These are phyloP conservation scores for Helostoma temminkii DNA, from an alignment of 2,797 vertebrate species.

Conservation along the genomic window DNA sequence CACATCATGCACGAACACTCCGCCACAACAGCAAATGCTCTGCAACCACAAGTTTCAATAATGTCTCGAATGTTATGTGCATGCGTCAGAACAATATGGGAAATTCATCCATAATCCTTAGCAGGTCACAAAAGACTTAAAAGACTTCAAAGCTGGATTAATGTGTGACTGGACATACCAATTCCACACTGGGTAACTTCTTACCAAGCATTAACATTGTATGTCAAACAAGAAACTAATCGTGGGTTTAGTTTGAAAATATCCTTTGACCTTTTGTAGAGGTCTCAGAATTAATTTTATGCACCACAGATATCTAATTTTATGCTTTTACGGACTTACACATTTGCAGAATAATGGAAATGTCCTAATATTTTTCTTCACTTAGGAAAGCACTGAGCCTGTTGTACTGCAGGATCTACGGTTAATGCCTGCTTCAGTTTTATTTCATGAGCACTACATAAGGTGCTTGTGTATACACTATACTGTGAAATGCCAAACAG, in stretches of 20 bases:
- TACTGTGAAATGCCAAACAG: conserved; percentile 29
- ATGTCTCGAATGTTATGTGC: conserved; percentile 59
- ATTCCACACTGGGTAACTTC: conserved; percentile 79
- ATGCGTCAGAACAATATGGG: conserved; percentile 67
- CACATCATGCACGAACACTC: conserved; percentile 32
- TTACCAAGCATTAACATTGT: conserved; percentile 75
- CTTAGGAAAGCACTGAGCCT: conserved; percentile 57
- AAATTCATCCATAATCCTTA: conserved; percentile 74
- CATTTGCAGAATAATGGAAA: conserved; percentile 80
- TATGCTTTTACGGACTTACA: conserved; percentile 81
- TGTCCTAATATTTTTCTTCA: conserved; percentile 69
- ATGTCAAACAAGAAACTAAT: conserved; percentile 82
- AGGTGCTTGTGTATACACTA: conserved; percentile 40
- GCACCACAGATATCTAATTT: conserved; percentile 83
- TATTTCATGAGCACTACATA: conserved; percentile 40
- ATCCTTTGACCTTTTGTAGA: conserved; percentile 82
- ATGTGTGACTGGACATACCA: conserved; percentile 78
- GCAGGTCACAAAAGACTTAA: conserved; percentile 77
- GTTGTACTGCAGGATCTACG: conserved; percentile 45
- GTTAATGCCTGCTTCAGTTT: conserved; percentile 46
- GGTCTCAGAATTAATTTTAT: conserved; percentile 83
- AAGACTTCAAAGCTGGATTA: conserved; percentile 81
- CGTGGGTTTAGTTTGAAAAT: conserved; percentile 80
- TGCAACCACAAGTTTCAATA: conserved; percentile 39
- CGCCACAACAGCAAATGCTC: conserved; percentile 50